Base-by-base conservation (phyloP, 1,140 invertebrate species). In the Charaxes varanes region DNA sequence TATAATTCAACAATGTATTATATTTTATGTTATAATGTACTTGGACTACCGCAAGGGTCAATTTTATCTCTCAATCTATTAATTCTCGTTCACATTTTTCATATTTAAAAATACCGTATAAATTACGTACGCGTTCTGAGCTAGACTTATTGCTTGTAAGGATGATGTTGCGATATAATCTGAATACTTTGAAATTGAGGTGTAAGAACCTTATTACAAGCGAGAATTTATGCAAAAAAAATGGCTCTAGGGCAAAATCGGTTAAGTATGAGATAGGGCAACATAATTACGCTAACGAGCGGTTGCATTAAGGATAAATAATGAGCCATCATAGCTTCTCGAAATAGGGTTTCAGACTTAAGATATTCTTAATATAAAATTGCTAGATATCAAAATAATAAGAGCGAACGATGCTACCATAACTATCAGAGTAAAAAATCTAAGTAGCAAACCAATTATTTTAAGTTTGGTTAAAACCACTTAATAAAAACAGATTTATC, bases 251-350 rank as follows among this genome's bases (percentile, higher is more conserved):
- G n/a, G 42, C 33, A 38, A 45, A 49, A 41, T 45, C 27, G 42
- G 42, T 36, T 44, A 45, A 34, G 37, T 41, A 34, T 37, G 21
- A 49, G 46, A 40, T 54, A 38, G 41, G 36, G 30, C 24, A 26
- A 54, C 33, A 47, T 53, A 53, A 62, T 56, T 59, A 47, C 27
- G 31, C 42, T 67, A 70, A 70, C 56, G 58, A 70, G 51, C 44
- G 28, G 7, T 41, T 45, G 35, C 61, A 66, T 70, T 66, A 66
- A 50, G 45, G 35, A 54, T 61, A 59, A 59, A 61, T 67, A 62
- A 70, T 65, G 50, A 62, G 50, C 41, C 46, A 56, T 53, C 43
- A 31, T 26, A 12, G 24, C 19, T 45, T 37, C 44, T 47, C 38
- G 30, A 49, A 57, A 53, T 42, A 36, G 40, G 27, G 7, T 26